Evolutionary conservation across 2,113 vertebrate genomes (phyloP), one percentile per base, ranked within the genome.

Genomic region (Daboia siamensis): DNA sequence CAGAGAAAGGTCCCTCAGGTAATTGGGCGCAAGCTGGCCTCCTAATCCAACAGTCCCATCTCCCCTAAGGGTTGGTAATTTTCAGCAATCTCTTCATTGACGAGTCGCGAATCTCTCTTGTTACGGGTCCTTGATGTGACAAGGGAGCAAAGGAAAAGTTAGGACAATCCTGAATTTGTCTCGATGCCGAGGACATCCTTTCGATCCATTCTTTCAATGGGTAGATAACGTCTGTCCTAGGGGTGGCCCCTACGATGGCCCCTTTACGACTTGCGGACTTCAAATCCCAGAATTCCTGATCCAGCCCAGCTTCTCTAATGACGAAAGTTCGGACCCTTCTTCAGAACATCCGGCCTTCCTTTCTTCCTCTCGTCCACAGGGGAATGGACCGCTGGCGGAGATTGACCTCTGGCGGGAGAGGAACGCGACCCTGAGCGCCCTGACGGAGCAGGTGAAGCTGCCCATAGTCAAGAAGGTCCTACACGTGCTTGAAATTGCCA

Each of bases 341-440:
- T 0, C 0, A 0, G 86, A 84, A 92, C 61, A 17, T 1, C 52
- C 3, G 46, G 44, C 92, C 74, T 54, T 9, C 2, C 92, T 91
- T 94, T 91, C 2, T 55, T 90, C 39, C 24, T 52, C 0, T 93
- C 87, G 13, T 51, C 94, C 56, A 46, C 89, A 99, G 99, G 98
- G 95, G 6, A 95, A 98, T 0, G 96, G 98, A 39, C 98, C 99
- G 0, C 95, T 99, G 95, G 98, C 98, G 0, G 99, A 99, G 95
- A 96, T 99, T 26, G 96, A 98, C 20, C 97, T 98, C 91, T 99
- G 99, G 99, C 95, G 97, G 90, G 98, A 99, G 90, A 98, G 98
- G 46, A 96, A 96, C 0, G 97, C 97, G 9, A 95, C 97, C 11
- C 93, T 99, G 52, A 98, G 97, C 12, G 97, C 98, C 6, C 96